Conservation (phyloP, 2,888 invertebrate genomes). For the Microctonus hyperodae region DNA sequence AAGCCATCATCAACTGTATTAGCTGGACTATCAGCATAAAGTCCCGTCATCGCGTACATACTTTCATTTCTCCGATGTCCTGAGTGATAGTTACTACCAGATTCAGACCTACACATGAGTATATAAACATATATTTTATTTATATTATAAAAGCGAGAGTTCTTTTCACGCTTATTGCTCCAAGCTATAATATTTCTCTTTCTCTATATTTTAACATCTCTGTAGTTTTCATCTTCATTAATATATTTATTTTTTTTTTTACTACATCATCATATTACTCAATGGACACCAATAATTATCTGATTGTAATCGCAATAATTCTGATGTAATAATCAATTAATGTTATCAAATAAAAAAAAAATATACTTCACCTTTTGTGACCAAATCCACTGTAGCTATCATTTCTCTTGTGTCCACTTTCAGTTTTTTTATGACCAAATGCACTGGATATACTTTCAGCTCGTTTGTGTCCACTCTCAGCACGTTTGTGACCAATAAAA, state of each 20-base stretch:
- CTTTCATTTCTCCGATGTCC: conserved; percentile 80
- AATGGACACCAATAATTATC: conserved; percentile 1
- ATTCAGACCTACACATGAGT: conserved; percentile 53
- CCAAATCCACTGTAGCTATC: conserved; percentile 56
- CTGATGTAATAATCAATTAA: conserved; percentile 1
- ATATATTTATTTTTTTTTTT: not conserved
- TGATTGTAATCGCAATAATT: not conserved
- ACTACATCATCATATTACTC: not conserved
- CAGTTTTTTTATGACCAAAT: conserved; percentile 59
- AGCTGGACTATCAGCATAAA: conserved; percentile 77
- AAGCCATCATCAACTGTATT: conserved; percentile 65
- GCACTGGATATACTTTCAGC: conserved; percentile 61
- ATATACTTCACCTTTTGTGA: conserved; percentile 51
- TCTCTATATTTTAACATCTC: not conserved
- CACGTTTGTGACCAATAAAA: conserved; percentile 58
- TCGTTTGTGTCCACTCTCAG: conserved; percentile 57
- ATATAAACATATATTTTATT: not conserved
- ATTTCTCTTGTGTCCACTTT: conserved; percentile 56
- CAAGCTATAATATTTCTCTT: not conserved
- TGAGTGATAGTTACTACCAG: conserved; percentile 59
- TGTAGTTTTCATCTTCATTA: not conserved
- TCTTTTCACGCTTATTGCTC: not conserved
- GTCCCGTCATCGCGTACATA: conserved; percentile 88
- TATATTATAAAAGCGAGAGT: not conserved
- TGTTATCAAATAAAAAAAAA: not conserved